Percentiles rank a stretch among this genome's conserved stretches.
Evolutionary conservation across 2,888 invertebrate species (phyloP).

Genomic region (Nebria salina): DNA sequence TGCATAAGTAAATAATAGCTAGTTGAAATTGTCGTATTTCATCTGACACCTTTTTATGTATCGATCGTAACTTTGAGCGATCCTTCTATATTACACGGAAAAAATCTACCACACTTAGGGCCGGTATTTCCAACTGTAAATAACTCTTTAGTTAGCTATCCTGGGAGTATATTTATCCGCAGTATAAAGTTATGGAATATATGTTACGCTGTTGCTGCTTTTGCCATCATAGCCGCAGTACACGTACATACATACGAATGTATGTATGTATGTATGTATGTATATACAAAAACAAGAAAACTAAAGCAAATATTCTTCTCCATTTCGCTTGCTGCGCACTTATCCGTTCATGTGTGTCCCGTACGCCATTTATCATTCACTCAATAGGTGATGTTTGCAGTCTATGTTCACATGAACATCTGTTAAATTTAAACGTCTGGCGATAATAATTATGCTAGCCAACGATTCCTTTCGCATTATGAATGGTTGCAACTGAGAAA

Average conservation of each 20-base stretch:
- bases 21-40: neutral
- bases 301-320: neutral
- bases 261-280: neutral
- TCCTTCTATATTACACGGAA: too few relatives aligned
- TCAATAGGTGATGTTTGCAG: neutral
- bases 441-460: neutral
- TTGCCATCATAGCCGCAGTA: too few relatives aligned
- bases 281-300: neutral
- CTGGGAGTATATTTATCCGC: too few relatives aligned
- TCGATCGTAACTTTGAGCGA: neutral
- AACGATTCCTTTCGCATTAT: neutral
- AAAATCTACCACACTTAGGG: too few relatives aligned
- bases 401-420: constrained; percentile 1
- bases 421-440: neutral
- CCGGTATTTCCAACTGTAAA: too few relatives aligned
- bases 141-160: too few relatives aligned
- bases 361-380: neutral
- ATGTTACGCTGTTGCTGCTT: too few relatives aligned
- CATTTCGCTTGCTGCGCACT: neutral
- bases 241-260: too few relatives aligned
- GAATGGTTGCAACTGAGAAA: neutral
- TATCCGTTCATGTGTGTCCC: neutral
- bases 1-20: neutral
- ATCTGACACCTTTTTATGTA: neutral
- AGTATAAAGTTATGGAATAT: too few relatives aligned